phyloP scores from a whole-genome alignment of 2,797 vertebrate species.

The Carapus acus region DNA sequence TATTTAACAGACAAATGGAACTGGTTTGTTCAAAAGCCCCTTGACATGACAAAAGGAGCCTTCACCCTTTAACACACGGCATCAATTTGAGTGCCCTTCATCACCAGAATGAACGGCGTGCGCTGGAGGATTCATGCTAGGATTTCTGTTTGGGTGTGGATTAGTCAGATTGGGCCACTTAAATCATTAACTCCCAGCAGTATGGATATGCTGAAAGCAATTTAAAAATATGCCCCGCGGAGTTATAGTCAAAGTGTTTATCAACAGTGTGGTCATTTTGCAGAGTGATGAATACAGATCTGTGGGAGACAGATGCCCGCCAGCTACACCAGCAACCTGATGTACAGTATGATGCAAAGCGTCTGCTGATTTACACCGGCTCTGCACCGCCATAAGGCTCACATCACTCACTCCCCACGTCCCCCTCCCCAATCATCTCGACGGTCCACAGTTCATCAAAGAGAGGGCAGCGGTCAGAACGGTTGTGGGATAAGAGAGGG shows the following conservation, averaged over 20 bases:
- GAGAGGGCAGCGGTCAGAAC: slow-evolving; percentile 22
- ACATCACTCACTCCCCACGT: slow-evolving; percentile 48
- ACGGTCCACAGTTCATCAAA: slow-evolving; percentile 51
- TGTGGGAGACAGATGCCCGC: slow-evolving; percentile 45
- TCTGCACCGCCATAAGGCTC: slow-evolving; percentile 38
- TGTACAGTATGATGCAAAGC: slow-evolving; percentile 57
- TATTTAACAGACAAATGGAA: slow-evolving; percentile 48
- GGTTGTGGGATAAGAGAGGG: slow-evolving; percentile 14
- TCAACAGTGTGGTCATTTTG: slow-evolving; percentile 47
- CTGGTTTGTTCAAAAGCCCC: slow-evolving; percentile 39
- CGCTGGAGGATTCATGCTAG: neutral
- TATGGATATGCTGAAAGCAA: slow-evolving; percentile 4
- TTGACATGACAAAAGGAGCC: slow-evolving; percentile 40
- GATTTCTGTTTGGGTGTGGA: slow-evolving; percentile 15
- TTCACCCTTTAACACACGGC: slow-evolving; percentile 30
- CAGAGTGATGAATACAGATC: slow-evolving; percentile 55
- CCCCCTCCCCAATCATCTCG: slow-evolving; percentile 13
- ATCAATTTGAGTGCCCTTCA: slow-evolving; percentile 28
- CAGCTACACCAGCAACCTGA: slow-evolving; percentile 42
- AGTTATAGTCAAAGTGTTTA: slow-evolving; percentile 39
- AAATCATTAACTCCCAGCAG: slow-evolving; percentile 23
- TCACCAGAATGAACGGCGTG: slow-evolving; percentile 1
- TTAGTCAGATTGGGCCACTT: slow-evolving; percentile 18
- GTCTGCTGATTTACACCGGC: slow-evolving; percentile 58
- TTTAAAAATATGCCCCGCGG: slow-evolving; percentile 30